These are phyloP conservation scores for Rhabdornis inornatus DNA, from an alignment of 2,113 vertebrate species.

Conservation along the genomic window DNA sequence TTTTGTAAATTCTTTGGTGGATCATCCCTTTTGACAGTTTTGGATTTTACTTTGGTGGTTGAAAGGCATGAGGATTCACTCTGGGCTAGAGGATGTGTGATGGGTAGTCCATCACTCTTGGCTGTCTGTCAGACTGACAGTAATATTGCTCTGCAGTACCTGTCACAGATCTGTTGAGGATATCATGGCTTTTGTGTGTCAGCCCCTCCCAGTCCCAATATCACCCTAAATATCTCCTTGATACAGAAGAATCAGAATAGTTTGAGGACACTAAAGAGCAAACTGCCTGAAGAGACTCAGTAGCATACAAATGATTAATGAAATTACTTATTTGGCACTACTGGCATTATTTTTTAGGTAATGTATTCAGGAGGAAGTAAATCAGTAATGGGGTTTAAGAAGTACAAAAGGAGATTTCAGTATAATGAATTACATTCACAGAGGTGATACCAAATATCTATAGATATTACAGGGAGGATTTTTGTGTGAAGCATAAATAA, in stretches of 20 bases:
- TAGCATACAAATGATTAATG: neutral
- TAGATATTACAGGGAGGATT: neutral
- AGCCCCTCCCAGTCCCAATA: neutral
- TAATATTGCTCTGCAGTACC: neutral
- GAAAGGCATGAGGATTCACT: neutral
- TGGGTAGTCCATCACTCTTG: neutral
- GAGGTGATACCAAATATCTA: neutral
- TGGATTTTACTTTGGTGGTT: neutral
- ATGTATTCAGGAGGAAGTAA: slow-evolving; percentile 2
- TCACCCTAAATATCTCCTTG: neutral
- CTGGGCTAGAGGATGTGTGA: neutral
- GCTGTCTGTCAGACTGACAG: neutral
- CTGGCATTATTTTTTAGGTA: neutral
- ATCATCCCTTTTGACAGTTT: neutral
- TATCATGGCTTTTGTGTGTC: neutral
- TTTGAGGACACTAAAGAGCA: neutral
- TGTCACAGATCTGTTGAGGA: neutral
- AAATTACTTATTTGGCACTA: neutral
- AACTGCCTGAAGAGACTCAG: neutral
- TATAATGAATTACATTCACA: neutral
- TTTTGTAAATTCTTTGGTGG: neutral
- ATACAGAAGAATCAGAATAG: neutral
- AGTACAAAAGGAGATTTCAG: neutral
- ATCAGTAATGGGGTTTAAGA: neutral
- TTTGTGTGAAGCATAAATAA: neutral